phyloP scores from a whole-genome alignment of 2,797 vertebrate genomes.

The Neosilurus hyrtlii region DNA sequence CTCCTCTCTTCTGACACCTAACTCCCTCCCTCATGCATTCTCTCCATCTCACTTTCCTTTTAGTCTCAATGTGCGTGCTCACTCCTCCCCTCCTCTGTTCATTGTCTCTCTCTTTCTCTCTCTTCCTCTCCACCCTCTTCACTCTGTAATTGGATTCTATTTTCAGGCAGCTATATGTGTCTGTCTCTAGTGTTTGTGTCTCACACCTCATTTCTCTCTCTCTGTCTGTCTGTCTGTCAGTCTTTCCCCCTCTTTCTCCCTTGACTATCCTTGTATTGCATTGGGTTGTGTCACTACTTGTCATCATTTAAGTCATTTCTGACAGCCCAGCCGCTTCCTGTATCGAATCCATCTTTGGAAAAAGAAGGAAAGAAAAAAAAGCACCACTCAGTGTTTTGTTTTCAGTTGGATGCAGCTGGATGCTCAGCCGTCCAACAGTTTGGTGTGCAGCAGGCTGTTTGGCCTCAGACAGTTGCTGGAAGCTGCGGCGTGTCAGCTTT shows the following conservation, averaged over 20 bases:
- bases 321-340: background rate
- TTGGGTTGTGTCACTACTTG: slow-evolving; percentile 24
- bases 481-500: background rate
- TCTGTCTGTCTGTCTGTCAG: slow-evolving; percentile 27
- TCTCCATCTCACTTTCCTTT: slow-evolving; percentile 37
- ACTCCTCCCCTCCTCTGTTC: slow-evolving; percentile 26
- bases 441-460: slow-evolving; percentile 17
- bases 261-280: slow-evolving; percentile 20
- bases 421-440: slow-evolving; percentile 14
- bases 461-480: background rate
- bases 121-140: slow-evolving; percentile 39
- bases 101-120: slow-evolving; percentile 33
- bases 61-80: slow-evolving; percentile 34
- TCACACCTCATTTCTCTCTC: slow-evolving; percentile 65
- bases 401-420: slow-evolving; percentile 12
- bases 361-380: background rate
- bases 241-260: slow-evolving; percentile 25
- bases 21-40: slow-evolving; percentile 31
- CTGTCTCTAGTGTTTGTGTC: slow-evolving; percentile 78
- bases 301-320: slow-evolving; percentile 18
- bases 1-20: slow-evolving; percentile 41
- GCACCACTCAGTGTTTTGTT: slow-evolving; percentile 6
- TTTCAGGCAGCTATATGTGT: slow-evolving; percentile 77
- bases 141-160: slow-evolving; percentile 82
- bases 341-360: background rate